Conservation (phyloP, 2,888 invertebrate species). For the Schizotus pectinicornis region DNA sequence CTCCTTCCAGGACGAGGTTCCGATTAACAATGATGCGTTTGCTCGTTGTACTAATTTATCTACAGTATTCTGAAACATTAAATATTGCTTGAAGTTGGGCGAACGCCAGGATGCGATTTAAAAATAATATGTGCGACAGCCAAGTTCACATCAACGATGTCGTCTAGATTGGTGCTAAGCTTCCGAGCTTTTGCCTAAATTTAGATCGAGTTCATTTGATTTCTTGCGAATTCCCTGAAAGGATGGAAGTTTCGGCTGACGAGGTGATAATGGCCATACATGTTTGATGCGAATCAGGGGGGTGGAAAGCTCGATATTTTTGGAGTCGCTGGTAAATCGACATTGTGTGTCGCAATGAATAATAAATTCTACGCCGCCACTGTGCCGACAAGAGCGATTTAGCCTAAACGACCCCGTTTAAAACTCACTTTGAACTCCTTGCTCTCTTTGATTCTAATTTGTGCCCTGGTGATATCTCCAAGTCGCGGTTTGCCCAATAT, state of each 20-base stretch:
- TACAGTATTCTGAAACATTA: slow-evolving; percentile 80
- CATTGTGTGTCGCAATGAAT: too few species aligned
- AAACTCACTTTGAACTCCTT: slow-evolving; percentile 93
- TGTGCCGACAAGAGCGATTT: neutral
- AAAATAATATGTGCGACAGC: neutral
- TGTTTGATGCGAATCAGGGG: too few species aligned
- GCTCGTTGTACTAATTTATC: slow-evolving; percentile 98
- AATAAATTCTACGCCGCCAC: neutral
- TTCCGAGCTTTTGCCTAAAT: too few species aligned
- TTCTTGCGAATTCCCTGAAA: too few species aligned
- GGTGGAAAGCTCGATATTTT: too few species aligned
- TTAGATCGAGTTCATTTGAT: too few species aligned
- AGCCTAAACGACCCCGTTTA: neutral
- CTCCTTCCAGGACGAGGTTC: slow-evolving; percentile 99
- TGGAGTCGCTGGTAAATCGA: too few species aligned
- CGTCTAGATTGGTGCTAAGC: too few species aligned
- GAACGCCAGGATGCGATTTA: neutral
- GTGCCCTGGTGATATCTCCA: slow-evolving; percentile 85
- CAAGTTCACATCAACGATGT: too few species aligned
- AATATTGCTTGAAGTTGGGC: too few species aligned
- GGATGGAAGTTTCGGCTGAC: too few species aligned
- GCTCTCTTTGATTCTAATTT: slow-evolving; percentile 94
- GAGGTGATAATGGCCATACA: too few species aligned
- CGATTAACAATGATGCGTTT: slow-evolving; percentile 90
- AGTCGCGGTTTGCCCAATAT: slow-evolving; percentile 90